Conservation (phyloP, 2,888 invertebrate genomes). For the Idaea dimidiata region DNA sequence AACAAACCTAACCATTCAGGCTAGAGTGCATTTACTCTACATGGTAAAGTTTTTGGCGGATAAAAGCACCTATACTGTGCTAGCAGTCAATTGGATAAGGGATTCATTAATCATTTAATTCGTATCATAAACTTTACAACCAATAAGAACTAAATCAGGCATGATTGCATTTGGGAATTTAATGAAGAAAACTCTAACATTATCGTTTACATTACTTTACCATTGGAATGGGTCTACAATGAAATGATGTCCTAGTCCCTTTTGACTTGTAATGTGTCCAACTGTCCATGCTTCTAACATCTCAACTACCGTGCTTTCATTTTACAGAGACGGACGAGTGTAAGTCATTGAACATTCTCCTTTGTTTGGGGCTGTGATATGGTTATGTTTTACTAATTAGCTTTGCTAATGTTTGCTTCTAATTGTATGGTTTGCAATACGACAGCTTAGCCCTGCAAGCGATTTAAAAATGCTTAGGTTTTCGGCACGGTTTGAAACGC, state of each 20-base stretch:
- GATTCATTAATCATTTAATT: slow-evolving; percentile 10
- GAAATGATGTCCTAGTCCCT: slow-evolving; percentile 4
- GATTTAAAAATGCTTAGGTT: not conserved
- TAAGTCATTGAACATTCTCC: slow-evolving; percentile 68
- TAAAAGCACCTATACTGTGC: not conserved
- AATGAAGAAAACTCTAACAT: not conserved
- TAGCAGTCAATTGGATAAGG: slow-evolving; percentile 13
- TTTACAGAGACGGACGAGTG: slow-evolving; percentile 80
- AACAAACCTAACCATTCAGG: too few relatives aligned
- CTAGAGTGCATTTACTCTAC: not conserved
- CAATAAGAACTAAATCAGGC: slow-evolving; percentile 11
- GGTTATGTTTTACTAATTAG: slow-evolving; percentile 59
- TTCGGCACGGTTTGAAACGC: not conserved
- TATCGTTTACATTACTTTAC: slow-evolving; percentile 2
- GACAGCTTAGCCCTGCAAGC: not conserved
- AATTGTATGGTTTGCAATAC: not conserved
- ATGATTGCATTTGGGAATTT: slow-evolving; percentile 15
- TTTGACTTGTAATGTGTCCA: slow-evolving; percentile 12
- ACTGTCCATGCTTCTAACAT: slow-evolving; percentile 60
- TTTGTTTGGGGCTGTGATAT: slow-evolving; percentile 56
- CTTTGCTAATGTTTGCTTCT: slow-evolving; percentile 34
- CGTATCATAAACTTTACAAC: slow-evolving; percentile 7
- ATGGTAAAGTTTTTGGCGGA: not conserved
- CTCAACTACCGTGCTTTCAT: slow-evolving; percentile 75
- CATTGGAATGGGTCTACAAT: slow-evolving; percentile 6